Percentiles rank a stretch among this genome's conserved stretches.
These are phyloP conservation scores for Arge pagana DNA, from an alignment of 2,888 invertebrate genomes.

Conservation along the genomic window DNA sequence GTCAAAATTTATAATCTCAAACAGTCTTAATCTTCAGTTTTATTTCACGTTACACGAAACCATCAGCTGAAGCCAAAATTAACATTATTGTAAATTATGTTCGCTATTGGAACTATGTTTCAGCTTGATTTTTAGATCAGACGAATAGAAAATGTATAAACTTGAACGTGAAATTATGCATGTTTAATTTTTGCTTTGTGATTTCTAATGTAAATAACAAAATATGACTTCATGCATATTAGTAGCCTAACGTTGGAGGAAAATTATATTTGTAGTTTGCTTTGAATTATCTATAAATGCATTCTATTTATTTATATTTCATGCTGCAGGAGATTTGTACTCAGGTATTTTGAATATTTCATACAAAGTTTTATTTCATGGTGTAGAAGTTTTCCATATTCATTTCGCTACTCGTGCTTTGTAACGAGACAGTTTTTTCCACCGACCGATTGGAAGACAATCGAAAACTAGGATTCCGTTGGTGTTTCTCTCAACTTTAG, in stretches of 20 bases:
- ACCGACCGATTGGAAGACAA: no score
- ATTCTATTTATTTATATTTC: constrained; percentile 9
- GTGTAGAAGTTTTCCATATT: background rate
- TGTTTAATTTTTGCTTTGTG: constrained; percentile 11
- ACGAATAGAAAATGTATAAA: background rate
- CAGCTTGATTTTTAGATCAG: background rate
- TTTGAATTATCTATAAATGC: constrained; percentile 2
- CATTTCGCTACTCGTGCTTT: constrained; percentile 2
- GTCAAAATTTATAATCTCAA: no score
- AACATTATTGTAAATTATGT: no score
- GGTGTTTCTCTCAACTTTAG: no score
- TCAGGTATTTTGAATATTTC: constrained; percentile 11
- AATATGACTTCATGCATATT: background rate
- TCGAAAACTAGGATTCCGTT: no score
- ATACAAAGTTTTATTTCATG: background rate
- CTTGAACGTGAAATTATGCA: no score
- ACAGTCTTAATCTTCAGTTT: no score
- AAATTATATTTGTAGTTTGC: background rate
- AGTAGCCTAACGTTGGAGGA: constrained; percentile 1
- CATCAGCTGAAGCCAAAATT: no score
- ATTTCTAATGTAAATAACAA: background rate
- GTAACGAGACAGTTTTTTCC: no score
- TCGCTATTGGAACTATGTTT: constrained; percentile 12
- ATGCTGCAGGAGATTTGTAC: constrained; percentile 19
- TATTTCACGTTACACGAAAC: no score